Evolutionary conservation across 2,888 invertebrate species (phyloP), one percentile per base, ranked within the genome.

Genomic region (Chironomus riparius): DNA sequence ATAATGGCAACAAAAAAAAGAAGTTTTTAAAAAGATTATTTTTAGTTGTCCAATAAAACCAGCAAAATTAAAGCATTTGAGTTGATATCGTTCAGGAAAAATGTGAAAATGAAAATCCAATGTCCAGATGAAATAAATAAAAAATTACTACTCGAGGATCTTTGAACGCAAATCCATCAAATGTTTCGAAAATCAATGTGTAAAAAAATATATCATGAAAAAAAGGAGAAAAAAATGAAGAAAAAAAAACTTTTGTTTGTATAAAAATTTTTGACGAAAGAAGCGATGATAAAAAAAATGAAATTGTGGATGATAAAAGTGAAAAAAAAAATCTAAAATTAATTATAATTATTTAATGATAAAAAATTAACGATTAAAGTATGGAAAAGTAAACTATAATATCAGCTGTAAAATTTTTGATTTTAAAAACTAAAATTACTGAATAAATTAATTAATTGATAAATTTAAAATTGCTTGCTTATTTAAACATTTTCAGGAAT

Each of bases 391-490:
- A 48, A 71, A 71, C 38, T 71, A 68, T 24, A 70, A 47, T 47
- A 70, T 21, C 70, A 71, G 71, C 71, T 71, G 71, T 71, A 71
- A 71, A 71, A 48, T 71, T 65, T 65, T 71, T 71, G 71, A 71
- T 71, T 71, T 71, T 71, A 71, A 71, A 69, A 71, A 71, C 71
- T 50, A 71, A 71, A 71, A 71, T 71, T 71, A 71, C 21, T 71
- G 65, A 71, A 71, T 71, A 71, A 71, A 71, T 56, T 71, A 56
- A 71, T 71, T 56, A 22, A 71, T 56, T 56, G 56, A 56, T 56
- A 56, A 56, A 56, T n/a, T n/a, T 7, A 18, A 56, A 50, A 56
- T 6, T 56, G 15, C 2, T 18, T 15, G 4, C 10, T 50, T 13
- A 50, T 50, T 50, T 50, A 3, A 3, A 50, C 2, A 50, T 50